These are phyloP conservation scores for Silvanus unidentatus DNA, from an alignment of 2,888 invertebrate species.

Conservation along the genomic window DNA sequence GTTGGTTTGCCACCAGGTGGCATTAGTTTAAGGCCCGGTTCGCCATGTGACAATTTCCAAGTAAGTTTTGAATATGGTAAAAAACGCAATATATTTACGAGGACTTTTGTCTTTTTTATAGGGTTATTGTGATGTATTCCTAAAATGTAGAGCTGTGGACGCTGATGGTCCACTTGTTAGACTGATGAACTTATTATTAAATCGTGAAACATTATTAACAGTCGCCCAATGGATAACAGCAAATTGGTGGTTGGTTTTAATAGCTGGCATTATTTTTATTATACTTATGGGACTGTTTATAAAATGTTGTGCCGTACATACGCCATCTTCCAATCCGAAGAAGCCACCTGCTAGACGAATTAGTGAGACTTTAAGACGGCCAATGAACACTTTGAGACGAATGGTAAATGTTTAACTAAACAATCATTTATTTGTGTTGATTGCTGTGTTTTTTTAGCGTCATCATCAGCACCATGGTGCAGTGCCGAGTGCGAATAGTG, in stretches of 20 bases:
- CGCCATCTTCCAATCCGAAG: constrained; percentile 97
- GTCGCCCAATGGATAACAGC: constrained; percentile 93
- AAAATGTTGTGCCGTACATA: constrained; percentile 99
- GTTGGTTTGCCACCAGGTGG: constrained; percentile 73
- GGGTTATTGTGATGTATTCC: constrained; percentile 99
- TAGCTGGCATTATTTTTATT: constrained; percentile 86
- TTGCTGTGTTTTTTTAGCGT: constrained; percentile 36
- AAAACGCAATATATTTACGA: too few species aligned
- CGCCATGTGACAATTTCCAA: constrained; percentile 98
- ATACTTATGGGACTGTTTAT: constrained; percentile 97
- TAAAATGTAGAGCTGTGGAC: constrained; percentile 96
- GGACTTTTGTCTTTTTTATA: too few species aligned
- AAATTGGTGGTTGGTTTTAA: constrained; percentile 91
- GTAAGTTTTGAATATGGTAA: constrained; percentile 42
- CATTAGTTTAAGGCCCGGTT: constrained; percentile 86
- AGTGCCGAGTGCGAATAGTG: constrained; percentile 31
- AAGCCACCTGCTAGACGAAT: constrained; percentile 90
- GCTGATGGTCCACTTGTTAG: constrained; percentile 96
- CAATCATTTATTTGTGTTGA: constrained; percentile 3
- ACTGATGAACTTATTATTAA: constrained; percentile 91
- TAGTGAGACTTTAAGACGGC: constrained; percentile 83
- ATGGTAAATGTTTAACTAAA: constrained; percentile 68
- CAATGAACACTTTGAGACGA: constrained; percentile 84
- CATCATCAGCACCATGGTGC: constrained; percentile 40
- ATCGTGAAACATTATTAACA: constrained; percentile 78